Evolutionary conservation across 2,888 invertebrate genomes (phyloP).

Genomic region (Baccha elongata): DNA sequence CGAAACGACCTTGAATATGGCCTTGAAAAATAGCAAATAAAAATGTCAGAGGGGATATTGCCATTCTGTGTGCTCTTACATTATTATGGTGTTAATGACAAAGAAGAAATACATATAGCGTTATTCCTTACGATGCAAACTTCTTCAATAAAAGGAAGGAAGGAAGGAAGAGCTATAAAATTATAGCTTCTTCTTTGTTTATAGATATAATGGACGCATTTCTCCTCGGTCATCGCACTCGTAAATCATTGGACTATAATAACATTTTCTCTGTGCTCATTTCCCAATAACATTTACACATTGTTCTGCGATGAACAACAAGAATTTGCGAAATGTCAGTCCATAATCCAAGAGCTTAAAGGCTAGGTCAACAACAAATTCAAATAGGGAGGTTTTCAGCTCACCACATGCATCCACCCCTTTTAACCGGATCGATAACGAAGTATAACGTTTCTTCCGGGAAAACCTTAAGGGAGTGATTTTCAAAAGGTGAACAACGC

Average conservation of each 20-base stretch:
- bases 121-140: background rate
- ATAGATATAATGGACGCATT: constrained; percentile 14
- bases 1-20: constrained; percentile 38
- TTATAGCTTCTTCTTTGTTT: constrained; percentile 1
- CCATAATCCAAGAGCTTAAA: constrained; percentile 6
- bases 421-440: constrained; percentile 45
- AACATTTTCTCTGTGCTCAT: background rate
- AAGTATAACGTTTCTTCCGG: background rate
- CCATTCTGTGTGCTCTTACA: background rate
- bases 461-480: background rate
- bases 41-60: background rate
- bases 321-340: constrained; percentile 22
- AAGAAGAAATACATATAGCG: background rate
- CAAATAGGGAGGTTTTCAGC: background rate
- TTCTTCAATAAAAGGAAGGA: no score
- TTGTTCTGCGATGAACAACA: constrained; percentile 13
- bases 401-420: background rate
- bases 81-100: background rate
- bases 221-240: background rate
- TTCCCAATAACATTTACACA: constrained; percentile 14
- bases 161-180: background rate
- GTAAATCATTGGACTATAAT: constrained; percentile 20
- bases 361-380: constrained; percentile 9
- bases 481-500: constrained; percentile 4
- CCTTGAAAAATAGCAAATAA: constrained; percentile 31